Evolutionary conservation across 2,113 vertebrate genomes (phyloP).

Genomic region (Dipodomys ordii): DNA sequence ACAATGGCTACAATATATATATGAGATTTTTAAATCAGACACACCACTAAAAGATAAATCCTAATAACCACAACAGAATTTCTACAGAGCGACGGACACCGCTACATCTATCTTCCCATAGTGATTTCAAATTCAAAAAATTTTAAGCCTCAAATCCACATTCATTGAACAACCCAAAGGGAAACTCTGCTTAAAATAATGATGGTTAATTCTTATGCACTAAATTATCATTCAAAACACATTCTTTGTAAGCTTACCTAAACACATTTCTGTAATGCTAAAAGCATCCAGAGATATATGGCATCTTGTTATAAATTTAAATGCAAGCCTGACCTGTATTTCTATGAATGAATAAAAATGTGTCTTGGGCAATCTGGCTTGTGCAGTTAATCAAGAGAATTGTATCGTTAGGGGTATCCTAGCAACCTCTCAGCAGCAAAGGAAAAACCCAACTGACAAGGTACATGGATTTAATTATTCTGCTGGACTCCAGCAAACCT

Average conservation of each 20-base stretch:
- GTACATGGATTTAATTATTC: constrained; percentile 81
- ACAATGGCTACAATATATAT: background rate
- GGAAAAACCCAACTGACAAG: constrained; percentile 76
- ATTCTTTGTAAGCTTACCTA: constrained; percentile 48
- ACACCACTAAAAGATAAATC: constrained; percentile 50
- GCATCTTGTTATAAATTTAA: constrained; percentile 75
- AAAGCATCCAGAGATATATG: constrained; percentile 56
- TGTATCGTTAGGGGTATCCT: constrained; percentile 85
- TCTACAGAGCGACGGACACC: background rate
- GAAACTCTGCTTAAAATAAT: constrained; percentile 63
- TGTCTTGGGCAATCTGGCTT: constrained; percentile 80
- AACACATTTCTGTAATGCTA: constrained; percentile 44
- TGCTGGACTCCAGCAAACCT: constrained; percentile 84
- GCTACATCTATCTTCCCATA: background rate
- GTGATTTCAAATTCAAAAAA: constrained; percentile 62
- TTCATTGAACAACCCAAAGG: constrained; percentile 47
- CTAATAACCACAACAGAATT: constrained; percentile 3
- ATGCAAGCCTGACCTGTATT: constrained; percentile 60
- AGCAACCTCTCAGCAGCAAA: constrained; percentile 85
- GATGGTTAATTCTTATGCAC: constrained; percentile 24
- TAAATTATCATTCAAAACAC: constrained; percentile 72
- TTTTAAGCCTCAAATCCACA: constrained; percentile 46
- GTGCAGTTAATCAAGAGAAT: constrained; percentile 85
- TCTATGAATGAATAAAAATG: constrained; percentile 79
- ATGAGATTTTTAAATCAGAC: constrained; percentile 40